These are phyloP conservation scores for Agrochola litura DNA, from an alignment of 2,888 invertebrate species.

Conservation along the genomic window DNA sequence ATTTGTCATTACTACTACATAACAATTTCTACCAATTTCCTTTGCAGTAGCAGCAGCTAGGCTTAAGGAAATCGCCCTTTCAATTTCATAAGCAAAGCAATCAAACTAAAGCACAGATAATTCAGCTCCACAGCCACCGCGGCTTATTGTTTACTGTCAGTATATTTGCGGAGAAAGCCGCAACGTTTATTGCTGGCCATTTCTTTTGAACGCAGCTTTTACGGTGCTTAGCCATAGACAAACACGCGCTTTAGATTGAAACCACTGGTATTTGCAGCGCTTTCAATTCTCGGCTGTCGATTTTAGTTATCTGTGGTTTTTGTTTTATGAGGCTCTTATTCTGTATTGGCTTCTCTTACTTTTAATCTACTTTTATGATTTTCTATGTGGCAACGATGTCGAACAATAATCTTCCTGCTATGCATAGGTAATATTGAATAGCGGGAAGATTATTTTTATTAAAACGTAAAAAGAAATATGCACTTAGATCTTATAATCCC, in stretches of 20 bases:
- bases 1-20: background rate
- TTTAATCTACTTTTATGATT: background rate
- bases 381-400: background rate
- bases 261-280: slow-evolving; percentile 39
- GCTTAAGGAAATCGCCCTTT: slow-evolving; percentile 3
- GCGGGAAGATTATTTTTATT: background rate
- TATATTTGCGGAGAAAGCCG: slow-evolving; percentile 66
- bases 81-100: slow-evolving; percentile 34
- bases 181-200: slow-evolving; percentile 56
- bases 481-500: background rate
- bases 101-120: slow-evolving; percentile 35
- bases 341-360: background rate
- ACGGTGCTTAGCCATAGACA: slow-evolving; percentile 62
- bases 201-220: slow-evolving; percentile 66
- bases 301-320: slow-evolving; percentile 34
- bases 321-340: background rate
- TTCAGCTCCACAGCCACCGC: slow-evolving; percentile 14
- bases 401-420: no score
- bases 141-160: slow-evolving; percentile 58
- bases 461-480: background rate
- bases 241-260: slow-evolving; percentile 57
- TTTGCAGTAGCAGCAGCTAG: background rate
- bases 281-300: slow-evolving; percentile 43
- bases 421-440: background rate
- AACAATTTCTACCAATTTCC: background rate